Conservation (phyloP, 2,797 vertebrate genomes). For the Hapalemur alaotrensis region DNA sequence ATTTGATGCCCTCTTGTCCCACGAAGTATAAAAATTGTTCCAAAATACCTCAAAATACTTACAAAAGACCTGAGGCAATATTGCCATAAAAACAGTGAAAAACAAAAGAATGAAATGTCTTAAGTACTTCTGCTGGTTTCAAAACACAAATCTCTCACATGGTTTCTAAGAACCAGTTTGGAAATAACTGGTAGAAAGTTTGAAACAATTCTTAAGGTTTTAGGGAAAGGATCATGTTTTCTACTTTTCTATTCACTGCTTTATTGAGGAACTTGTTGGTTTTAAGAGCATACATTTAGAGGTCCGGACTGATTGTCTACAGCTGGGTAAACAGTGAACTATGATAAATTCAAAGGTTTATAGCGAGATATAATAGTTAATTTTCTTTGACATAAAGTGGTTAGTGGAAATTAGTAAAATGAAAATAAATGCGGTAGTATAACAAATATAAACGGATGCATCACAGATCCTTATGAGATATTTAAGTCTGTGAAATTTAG, state of each 20-base stretch:
- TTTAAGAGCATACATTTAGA: not conserved
- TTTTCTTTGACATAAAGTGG: not conserved
- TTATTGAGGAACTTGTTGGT: not conserved
- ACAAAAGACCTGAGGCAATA: not conserved
- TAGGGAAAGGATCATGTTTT: not conserved
- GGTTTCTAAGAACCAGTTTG: no score
- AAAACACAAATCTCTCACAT: fast-evolving
- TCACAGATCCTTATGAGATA: not conserved
- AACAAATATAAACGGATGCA: not conserved
- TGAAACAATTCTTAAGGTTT: not conserved
- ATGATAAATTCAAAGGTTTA: not conserved
- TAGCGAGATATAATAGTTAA: not conserved
- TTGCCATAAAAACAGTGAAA: fast-evolving
- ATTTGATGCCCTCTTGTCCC: not conserved
- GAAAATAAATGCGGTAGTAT: not conserved
- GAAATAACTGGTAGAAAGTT: not conserved
- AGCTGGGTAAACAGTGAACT: not conserved
- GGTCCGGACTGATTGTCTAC: not conserved
- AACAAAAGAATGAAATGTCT: not conserved
- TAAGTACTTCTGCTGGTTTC: not conserved
- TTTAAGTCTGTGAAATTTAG: not conserved
- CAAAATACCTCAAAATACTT: not conserved
- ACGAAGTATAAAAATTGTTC: not conserved
- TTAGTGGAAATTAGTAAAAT: not conserved
- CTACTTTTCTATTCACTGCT: not conserved